Conservation (phyloP, 2,888 invertebrate species). For the Cyclophora punctaria region DNA sequence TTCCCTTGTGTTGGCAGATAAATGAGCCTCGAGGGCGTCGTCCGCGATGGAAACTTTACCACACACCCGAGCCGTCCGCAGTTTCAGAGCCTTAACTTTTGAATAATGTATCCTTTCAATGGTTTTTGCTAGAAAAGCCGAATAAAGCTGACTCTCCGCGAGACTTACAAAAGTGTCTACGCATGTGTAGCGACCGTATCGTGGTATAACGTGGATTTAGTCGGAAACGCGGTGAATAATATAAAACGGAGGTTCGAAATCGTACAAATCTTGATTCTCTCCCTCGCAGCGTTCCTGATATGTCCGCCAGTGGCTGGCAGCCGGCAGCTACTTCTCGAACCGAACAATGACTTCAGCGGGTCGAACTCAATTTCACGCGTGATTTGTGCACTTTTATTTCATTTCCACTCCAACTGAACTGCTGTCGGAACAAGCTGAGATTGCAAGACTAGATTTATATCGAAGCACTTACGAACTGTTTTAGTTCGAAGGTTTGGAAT, state of each 20-base stretch:
- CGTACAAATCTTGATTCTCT: constrained; percentile 7
- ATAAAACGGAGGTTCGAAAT: constrained; percentile 4
- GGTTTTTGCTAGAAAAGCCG: constrained; percentile 44
- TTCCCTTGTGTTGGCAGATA: constrained; percentile 49
- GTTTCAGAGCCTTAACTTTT: constrained; percentile 40
- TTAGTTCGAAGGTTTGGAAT: constrained; percentile 12
- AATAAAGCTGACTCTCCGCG: constrained; percentile 19
- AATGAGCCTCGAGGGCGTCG: constrained; percentile 54
- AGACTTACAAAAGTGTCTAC: constrained; percentile 27
- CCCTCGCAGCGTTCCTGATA: constrained; percentile 22
- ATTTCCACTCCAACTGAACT: constrained; percentile 48
- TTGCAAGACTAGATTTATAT: constrained; percentile 22
- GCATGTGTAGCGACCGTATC: constrained; percentile 8
- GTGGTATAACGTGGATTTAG: too few species aligned
- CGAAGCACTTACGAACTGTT: constrained; percentile 14
- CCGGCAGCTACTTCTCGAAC: constrained; percentile 41
- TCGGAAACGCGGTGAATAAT: neutral
- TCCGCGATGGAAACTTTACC: constrained; percentile 52
- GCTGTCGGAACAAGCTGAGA: constrained; percentile 31
- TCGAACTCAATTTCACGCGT: constrained; percentile 72
- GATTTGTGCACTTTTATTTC: constrained; percentile 68
- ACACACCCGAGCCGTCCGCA: constrained; percentile 42
- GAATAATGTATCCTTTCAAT: constrained; percentile 55
- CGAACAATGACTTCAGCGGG: constrained; percentile 56
- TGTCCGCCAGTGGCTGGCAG: constrained; percentile 16